Percentiles rank a stretch among this genome's conserved stretches.
Conservation (phyloP, 2,888 invertebrate species). For the Philereme vetulata region DNA sequence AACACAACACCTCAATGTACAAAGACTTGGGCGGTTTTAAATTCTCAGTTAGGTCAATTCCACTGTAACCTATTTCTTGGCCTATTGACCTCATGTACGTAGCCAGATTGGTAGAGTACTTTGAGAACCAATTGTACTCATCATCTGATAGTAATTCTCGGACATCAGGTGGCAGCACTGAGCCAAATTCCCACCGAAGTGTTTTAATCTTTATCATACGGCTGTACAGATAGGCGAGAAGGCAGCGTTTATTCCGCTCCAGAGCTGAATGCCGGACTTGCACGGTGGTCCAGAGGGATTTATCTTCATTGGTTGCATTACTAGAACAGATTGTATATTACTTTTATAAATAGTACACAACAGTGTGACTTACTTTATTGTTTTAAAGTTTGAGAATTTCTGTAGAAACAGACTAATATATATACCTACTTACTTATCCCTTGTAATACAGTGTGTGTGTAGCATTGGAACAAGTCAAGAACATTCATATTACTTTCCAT, state of each 20-base stretch:
- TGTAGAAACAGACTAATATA: no score
- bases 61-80: slow-evolving; percentile 86
- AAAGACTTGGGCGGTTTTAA: slow-evolving; percentile 95
- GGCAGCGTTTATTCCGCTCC: slow-evolving; percentile 94
- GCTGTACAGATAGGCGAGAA: slow-evolving; percentile 92
- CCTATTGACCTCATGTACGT: slow-evolving; percentile 96
- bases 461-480: no score
- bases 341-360: not conserved
- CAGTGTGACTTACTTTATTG: no score
- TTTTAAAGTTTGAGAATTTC: no score
- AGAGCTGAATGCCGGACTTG: slow-evolving; percentile 93
- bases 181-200: slow-evolving; percentile 98
- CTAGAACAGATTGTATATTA: slow-evolving; percentile 42
- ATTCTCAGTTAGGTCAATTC: slow-evolving; percentile 94
- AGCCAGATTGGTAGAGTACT: slow-evolving; percentile 93
- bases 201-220: slow-evolving; percentile 91
- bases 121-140: slow-evolving; percentile 94
- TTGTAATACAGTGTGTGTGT: no score
- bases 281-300: slow-evolving; percentile 88
- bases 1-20: slow-evolving; percentile 95
- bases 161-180: slow-evolving; percentile 93
- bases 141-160: slow-evolving; percentile 90
- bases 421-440: no score
- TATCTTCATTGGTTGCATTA: slow-evolving; percentile 82
- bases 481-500: no score